phyloP scores from a whole-genome alignment of 2,888 invertebrate genomes.

The Platypus cylindrus region DNA sequence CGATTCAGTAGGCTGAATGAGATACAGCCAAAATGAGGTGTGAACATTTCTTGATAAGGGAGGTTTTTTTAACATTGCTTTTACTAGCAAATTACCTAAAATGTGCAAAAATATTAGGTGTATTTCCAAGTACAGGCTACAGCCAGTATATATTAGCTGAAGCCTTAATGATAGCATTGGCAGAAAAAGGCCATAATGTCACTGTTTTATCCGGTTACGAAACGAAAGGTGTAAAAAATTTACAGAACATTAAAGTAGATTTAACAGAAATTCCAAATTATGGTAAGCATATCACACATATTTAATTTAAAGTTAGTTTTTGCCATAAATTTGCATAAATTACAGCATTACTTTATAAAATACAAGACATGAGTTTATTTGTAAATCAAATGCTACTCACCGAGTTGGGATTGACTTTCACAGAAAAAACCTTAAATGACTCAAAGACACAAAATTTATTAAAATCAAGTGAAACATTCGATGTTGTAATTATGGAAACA shows the following conservation, averaged over 20 bases:
- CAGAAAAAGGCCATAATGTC: slow-evolving; percentile 34
- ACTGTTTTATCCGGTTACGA: slow-evolving; percentile 25
- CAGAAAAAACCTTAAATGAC: slow-evolving; percentile 27
- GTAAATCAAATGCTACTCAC: slow-evolving; percentile 1
- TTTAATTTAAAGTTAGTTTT: too few species aligned
- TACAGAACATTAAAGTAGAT: slow-evolving; percentile 29
- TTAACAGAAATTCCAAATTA: too few species aligned
- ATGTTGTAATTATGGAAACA: slow-evolving; percentile 32
- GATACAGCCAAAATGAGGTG: too few species aligned
- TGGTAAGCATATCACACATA: too few species aligned
- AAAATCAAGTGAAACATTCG: slow-evolving; percentile 29
- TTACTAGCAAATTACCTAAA: too few species aligned
- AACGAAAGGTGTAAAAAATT: slow-evolving; percentile 32
- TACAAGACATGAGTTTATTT: slow-evolving; percentile 5
- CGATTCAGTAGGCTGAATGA: too few species aligned
- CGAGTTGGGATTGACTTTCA: slow-evolving; percentile 1
- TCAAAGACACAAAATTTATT: slow-evolving; percentile 27
- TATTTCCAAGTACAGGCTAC: slow-evolving; percentile 23
- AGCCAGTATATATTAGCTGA: slow-evolving; percentile 25
- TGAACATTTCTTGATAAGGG: too few species aligned
- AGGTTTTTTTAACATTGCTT: too few species aligned
- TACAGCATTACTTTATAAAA: slow-evolving; percentile 1
- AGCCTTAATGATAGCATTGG: slow-evolving; percentile 23
- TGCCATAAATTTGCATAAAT: too few species aligned
- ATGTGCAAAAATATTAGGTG: slow-evolving; percentile 23